These are phyloP conservation scores for Altica lythri DNA, from an alignment of 2,888 invertebrate genomes.

Conservation along the genomic window DNA sequence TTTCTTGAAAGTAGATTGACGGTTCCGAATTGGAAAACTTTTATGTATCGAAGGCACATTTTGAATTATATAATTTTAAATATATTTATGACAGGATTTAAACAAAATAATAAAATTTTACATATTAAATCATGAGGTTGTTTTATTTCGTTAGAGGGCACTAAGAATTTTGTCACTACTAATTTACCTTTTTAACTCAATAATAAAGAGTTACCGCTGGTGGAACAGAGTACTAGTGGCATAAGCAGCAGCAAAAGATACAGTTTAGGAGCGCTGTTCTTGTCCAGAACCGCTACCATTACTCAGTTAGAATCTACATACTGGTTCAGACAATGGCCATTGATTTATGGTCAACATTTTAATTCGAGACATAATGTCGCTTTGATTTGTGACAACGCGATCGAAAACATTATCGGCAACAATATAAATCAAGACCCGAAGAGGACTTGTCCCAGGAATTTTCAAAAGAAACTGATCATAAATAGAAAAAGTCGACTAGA, in stretches of 20 bases:
- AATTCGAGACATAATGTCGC: slow-evolving; percentile 58
- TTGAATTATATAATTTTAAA: too few relatives aligned
- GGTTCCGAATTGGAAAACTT: too few relatives aligned
- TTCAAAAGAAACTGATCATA: slow-evolving; percentile 46
- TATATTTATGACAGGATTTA: too few relatives aligned
- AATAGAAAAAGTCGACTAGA: slow-evolving; percentile 48
- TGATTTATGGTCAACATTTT: slow-evolving; percentile 57
- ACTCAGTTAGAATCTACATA: slow-evolving; percentile 56
- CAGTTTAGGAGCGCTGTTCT: slow-evolving; percentile 44
- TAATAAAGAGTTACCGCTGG: slow-evolving; percentile 27
- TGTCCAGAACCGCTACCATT: slow-evolving; percentile 45
- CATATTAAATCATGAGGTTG: too few relatives aligned
- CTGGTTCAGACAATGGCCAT: slow-evolving; percentile 56
- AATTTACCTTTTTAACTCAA: too few relatives aligned
- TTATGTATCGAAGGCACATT: too few relatives aligned
- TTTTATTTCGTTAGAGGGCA: too few relatives aligned
- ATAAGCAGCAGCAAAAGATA: slow-evolving; percentile 39
- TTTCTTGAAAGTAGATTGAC: too few relatives aligned
- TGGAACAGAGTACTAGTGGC: slow-evolving; percentile 17
- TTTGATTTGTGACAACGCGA: slow-evolving; percentile 57
- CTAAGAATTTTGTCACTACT: too few relatives aligned
- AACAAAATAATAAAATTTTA: too few relatives aligned
- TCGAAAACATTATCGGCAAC: slow-evolving; percentile 55
- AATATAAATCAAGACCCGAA: slow-evolving; percentile 52
- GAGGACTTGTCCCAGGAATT: slow-evolving; percentile 39